Evolutionary conservation across 1,140 invertebrate genomes (phyloP), one percentile per base, ranked within the genome.

Genomic region (Oppia nitens): DNA sequence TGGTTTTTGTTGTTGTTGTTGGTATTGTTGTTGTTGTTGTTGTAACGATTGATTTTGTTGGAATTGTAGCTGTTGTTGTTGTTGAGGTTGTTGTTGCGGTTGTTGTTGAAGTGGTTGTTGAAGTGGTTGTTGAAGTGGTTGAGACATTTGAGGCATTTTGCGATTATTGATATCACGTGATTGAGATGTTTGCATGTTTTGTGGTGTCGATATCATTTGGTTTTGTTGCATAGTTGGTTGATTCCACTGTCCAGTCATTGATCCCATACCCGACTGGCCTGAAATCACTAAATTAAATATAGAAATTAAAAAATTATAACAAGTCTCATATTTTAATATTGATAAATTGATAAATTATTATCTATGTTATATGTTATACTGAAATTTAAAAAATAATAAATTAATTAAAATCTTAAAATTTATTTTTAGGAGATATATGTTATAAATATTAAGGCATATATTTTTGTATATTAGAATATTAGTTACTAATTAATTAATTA

Each of bases 181-280:
- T 25, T 6, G n/a, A 25, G 26, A 17, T 17, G 26, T 23, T 21
- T 27, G 53, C 2, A 6, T 17, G 9, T 27, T 17, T 21, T n/a
- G 32, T 24, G 45, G 29, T 56, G 45, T n/a, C 9, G 21, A 32
- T 56, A 14, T 9, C 24, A 47, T 29, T 24, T 56, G 54, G 14
- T 56, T n/a, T 53, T 53, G 51, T 53, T 57, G 57, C 24, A 53
- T 49, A n/a, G 53, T 28, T 14, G 26, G 29, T 53, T 58, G 57
- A 14, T 52, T 47, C 40, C 23, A 29, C 24, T 51, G 50, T 24
- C 12, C 40, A 28, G 57, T 17, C 17, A 9, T 12, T 51, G 48
- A 25, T 50, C n/a, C 24, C 6, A 25, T 20, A 40, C 32, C 32
- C 17, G 32, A 40, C 6, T 40, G 32, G 17, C 17, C 32, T 9